phyloP scores from a whole-genome alignment of 2,888 invertebrate species.

The Harmothoe impar region DNA sequence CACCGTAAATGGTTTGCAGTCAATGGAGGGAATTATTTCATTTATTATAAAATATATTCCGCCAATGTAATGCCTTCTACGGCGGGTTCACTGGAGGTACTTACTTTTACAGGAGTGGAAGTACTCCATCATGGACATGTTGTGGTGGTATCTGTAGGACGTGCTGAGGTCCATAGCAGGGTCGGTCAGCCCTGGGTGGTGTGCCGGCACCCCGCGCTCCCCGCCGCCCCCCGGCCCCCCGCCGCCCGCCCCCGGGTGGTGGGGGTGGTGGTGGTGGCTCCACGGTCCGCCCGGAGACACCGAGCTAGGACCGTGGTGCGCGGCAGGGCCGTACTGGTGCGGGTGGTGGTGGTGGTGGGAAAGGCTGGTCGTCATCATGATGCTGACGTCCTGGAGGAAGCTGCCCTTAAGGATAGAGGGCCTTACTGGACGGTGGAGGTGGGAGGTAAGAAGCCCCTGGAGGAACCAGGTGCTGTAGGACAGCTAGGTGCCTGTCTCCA shows the following conservation, averaged over 20 bases:
- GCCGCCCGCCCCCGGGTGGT: background rate
- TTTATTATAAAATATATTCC: too few relatives aligned
- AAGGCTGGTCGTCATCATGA: conserved; percentile 52
- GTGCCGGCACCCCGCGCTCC: background rate
- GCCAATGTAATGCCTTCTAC: too few relatives aligned
- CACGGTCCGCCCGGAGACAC: conserved; percentile 4
- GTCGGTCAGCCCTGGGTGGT: conserved; percentile 51
- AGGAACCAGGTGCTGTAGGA: background rate
- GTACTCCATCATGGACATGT: conserved; percentile 63
- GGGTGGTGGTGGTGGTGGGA: conserved; percentile 49
- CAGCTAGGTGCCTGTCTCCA: too few relatives aligned
- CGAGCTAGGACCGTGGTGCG: conserved; percentile 16
- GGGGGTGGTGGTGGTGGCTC: conserved; percentile 12
- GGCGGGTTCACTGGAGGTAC: conserved; percentile 16
- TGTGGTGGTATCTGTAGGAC: conserved; percentile 58
- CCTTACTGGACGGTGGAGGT: background rate
- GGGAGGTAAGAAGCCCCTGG: background rate
- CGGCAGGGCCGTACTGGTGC: conserved; percentile 9
- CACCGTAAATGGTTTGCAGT: too few relatives aligned
- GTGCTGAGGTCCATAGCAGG: conserved; percentile 62
- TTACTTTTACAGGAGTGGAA: conserved; percentile 65
- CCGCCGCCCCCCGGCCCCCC: background rate
- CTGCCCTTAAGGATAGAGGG: too few relatives aligned
- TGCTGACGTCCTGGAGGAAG: background rate
- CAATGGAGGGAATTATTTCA: too few relatives aligned